Percentiles rank a stretch among this genome's conserved stretches.
phyloP scores from a whole-genome alignment of 2,113 vertebrate species.

The Sterrhoptilus dennistouni region DNA sequence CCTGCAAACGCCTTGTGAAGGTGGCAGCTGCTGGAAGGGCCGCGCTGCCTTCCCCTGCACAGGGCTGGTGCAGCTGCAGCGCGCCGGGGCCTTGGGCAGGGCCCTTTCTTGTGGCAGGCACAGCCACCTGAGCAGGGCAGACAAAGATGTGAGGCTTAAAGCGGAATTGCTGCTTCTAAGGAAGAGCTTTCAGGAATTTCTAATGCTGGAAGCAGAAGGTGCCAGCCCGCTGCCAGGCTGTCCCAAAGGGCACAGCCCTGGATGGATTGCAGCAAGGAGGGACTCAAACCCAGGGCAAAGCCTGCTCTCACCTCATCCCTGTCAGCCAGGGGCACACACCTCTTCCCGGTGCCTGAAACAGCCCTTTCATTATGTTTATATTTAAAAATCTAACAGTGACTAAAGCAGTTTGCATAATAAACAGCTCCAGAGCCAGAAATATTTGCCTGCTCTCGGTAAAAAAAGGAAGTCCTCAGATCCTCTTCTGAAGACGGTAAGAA shows the following conservation, averaged over 20 bases:
- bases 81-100: background rate
- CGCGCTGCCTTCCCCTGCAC: background rate
- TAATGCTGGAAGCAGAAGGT: background rate
- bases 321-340: background rate
- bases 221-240: background rate
- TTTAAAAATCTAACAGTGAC: conserved; percentile 50
- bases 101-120: background rate
- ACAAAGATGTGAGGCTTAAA: background rate
- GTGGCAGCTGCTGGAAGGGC: background rate
- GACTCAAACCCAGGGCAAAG: background rate
- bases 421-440: conserved; percentile 51
- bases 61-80: background rate
- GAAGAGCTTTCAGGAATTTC: background rate
- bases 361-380: conserved; percentile 21
- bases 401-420: conserved; percentile 63
- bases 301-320: background rate
- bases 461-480: conserved; percentile 67
- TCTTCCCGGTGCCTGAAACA: background rate
- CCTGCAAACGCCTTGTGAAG: background rate
- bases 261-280: background rate
- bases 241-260: background rate
- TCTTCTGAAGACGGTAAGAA: conserved; percentile 54
- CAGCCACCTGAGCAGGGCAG: background rate
- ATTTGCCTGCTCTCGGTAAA: conserved; percentile 40
- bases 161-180: background rate